Conservation (phyloP, 2,797 vertebrate species). For the Acanthis flammea region DNA sequence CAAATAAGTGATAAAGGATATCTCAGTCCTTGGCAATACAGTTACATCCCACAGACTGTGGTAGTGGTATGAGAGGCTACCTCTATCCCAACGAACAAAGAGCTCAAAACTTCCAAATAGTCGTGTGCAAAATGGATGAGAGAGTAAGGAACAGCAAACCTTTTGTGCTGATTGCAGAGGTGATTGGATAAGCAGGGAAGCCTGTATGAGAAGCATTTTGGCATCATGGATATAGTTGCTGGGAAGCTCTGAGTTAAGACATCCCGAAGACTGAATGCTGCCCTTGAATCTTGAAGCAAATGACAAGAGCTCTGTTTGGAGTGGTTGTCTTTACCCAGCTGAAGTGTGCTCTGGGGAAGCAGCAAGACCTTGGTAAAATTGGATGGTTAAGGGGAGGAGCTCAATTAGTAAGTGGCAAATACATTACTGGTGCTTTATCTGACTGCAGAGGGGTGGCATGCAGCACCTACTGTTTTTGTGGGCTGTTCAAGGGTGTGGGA, state of each 20-base stretch:
- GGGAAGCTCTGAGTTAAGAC: not conserved
- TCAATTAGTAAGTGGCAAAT: not conserved
- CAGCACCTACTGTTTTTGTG: slow-evolving; percentile 42
- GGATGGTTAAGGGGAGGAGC: slow-evolving; percentile 1
- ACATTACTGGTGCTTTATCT: slow-evolving; percentile 11
- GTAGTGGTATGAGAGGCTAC: not conserved
- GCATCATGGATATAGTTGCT: not conserved
- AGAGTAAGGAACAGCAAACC: not conserved
- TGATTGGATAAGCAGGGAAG: not conserved
- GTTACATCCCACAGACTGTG: not conserved
- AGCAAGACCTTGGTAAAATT: not conserved
- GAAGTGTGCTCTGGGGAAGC: not conserved
- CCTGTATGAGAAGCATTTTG: not conserved
- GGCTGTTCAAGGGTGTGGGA: slow-evolving; percentile 58
- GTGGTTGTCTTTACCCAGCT: not conserved
- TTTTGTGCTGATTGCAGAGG: not conserved
- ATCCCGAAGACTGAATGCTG: not conserved
- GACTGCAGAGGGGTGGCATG: slow-evolving; percentile 41
- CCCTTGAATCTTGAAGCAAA: not conserved
- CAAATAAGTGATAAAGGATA: not conserved
- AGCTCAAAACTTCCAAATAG: not conserved
- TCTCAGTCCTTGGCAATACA: not conserved
- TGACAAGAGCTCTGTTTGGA: not conserved
- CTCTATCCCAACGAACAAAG: not conserved
- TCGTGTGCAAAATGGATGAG: not conserved